Conservation (phyloP, 2,797 vertebrate species). For the Sciurus vulgaris region DNA sequence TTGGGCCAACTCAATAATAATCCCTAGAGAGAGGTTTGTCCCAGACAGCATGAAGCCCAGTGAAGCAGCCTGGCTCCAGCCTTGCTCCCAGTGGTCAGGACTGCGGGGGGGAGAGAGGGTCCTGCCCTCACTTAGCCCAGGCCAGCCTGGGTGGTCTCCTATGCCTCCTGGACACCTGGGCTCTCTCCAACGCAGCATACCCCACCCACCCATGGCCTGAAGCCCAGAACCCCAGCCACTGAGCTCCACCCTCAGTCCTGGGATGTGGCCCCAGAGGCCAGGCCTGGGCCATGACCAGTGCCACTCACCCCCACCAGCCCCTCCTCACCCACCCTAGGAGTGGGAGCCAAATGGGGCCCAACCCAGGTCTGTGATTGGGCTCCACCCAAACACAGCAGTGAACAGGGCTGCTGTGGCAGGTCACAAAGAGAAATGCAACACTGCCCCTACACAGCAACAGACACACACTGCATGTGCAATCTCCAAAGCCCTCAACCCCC, state of each 20-base stretch:
- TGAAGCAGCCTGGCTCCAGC: slow-evolving; percentile 15
- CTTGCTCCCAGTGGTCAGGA: neutral
- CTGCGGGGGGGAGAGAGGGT: neutral
- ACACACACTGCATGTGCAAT: neutral
- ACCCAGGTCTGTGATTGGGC: slow-evolving; percentile 11
- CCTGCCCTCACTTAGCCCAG: neutral
- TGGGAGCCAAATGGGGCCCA: slow-evolving; percentile 21
- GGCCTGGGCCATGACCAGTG: slow-evolving; percentile 2
- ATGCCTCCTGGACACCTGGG: slow-evolving; percentile 73
- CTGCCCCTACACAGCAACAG: neutral
- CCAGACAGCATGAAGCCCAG: neutral
- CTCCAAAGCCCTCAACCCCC: neutral
- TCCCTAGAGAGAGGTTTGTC: slow-evolving; percentile 44
- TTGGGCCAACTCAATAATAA: slow-evolving; percentile 32
- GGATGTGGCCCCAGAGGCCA: slow-evolving; percentile 55
- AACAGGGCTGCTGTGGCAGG: neutral
- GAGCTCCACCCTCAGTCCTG: slow-evolving; percentile 63
- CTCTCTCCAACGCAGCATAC: slow-evolving; percentile 35
- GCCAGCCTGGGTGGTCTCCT: slow-evolving; percentile 79
- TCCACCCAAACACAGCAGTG: slow-evolving; percentile 38
- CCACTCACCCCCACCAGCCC: neutral
- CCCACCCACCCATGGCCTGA: slow-evolving; percentile 60
- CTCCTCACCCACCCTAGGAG: neutral
- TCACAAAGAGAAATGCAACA: neutral
- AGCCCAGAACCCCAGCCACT: slow-evolving; percentile 62